phyloP scores from a whole-genome alignment of 1,140 invertebrate species.

The Magallana ariakensis region DNA sequence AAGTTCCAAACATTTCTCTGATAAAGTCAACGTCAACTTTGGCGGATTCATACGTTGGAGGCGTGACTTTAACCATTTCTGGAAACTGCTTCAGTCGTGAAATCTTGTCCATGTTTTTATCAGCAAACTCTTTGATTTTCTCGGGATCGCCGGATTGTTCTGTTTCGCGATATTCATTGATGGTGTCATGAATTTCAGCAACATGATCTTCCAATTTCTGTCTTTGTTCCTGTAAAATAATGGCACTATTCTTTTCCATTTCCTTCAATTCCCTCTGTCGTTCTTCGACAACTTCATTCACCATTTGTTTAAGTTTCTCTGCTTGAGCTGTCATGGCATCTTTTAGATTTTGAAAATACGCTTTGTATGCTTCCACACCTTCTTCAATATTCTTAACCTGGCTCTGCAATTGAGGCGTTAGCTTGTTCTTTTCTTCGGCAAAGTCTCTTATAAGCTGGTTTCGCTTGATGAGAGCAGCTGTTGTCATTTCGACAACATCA shows the following conservation, averaged over 20 bases:
- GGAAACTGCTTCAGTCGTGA: neutral
- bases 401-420: neutral
- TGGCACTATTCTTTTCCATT: slow-evolving; percentile 4
- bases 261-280: neutral
- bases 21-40: neutral
- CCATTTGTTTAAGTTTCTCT: neutral
- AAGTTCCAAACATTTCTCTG: slow-evolving; percentile 9
- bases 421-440: neutral
- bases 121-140: slow-evolving; percentile 8
- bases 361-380: neutral
- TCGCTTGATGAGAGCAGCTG: neutral
- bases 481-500: neutral
- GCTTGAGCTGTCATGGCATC: slow-evolving; percentile 19
- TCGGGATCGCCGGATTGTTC: neutral
- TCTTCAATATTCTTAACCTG: neutral
- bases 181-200: neutral
- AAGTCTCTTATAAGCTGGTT: neutral
- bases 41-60: neutral
- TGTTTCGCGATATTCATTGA: neutral
- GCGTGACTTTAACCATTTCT: neutral
- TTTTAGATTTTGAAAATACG: neutral
- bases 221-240: neutral
- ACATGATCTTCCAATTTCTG: neutral
- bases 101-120: slow-evolving; percentile 16
- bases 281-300: slow-evolving; percentile 12